A percentile compares a stretch with the other conserved stretches of the same genome.
These are phyloP conservation scores for Colaptes auratus DNA, from an alignment of 2,113 vertebrate species.

Conservation along the genomic window DNA sequence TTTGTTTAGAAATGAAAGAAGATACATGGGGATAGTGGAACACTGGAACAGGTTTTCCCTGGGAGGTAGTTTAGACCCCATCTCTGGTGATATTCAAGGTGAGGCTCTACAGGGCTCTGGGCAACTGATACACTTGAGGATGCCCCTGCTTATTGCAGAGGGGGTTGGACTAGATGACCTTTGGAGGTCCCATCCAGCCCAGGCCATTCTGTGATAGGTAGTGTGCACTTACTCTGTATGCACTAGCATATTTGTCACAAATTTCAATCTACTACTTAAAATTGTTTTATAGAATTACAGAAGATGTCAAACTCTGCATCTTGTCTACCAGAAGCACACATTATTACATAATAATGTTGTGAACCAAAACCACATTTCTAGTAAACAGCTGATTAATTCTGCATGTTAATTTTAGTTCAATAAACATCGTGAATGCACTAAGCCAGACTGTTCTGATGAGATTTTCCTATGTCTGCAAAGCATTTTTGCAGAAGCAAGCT, in stretches of 20 bases:
- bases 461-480: neutral
- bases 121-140: too few relatives aligned
- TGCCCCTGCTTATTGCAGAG: too few relatives aligned
- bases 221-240: neutral
- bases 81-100: too few relatives aligned
- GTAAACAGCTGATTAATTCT: neutral
- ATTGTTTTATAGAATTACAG: neutral
- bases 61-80: too few relatives aligned
- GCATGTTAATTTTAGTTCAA: neutral
- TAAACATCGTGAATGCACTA: neutral
- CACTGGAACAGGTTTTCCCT: too few relatives aligned
- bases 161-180: too few relatives aligned
- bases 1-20: neutral
- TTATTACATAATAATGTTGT: neutral
- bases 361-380: neutral
- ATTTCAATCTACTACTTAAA: neutral
- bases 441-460: neutral
- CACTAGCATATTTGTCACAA: neutral
- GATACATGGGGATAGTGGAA: neutral
- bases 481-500: neutral
- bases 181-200: too few relatives aligned
- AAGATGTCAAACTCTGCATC: neutral
- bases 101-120: too few relatives aligned
- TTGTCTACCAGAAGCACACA: neutral
- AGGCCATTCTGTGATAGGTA: neutral